These are phyloP conservation scores for Cyprinella venusta DNA, from an alignment of 2,797 vertebrate species.

Conservation along the genomic window DNA sequence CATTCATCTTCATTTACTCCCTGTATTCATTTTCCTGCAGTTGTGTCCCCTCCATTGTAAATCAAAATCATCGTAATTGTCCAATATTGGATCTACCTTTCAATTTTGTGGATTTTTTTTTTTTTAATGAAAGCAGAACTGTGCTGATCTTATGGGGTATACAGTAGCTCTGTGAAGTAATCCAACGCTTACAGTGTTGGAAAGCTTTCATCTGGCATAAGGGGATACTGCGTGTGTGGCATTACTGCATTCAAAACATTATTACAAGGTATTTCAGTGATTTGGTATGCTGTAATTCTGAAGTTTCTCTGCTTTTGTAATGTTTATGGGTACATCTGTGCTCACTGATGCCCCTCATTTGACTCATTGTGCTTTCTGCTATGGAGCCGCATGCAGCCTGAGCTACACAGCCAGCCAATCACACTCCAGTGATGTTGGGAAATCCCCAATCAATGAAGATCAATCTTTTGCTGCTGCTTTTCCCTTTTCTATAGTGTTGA, in stretches of 20 bases:
- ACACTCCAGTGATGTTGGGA: conserved; percentile 51
- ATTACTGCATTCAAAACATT: neutral
- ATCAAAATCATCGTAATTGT: neutral
- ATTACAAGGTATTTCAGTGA: conserved; percentile 14
- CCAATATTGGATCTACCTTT: neutral
- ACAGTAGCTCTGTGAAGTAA: conserved; percentile 16
- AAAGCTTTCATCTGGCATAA: conserved; percentile 35
- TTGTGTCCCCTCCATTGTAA: neutral
- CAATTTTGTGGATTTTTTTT: neutral
- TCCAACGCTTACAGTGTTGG: conserved; percentile 30
- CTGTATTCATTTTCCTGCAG: neutral
- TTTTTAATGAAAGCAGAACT: neutral
- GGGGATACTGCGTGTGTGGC: conserved; percentile 31
- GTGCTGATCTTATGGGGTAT: neutral
- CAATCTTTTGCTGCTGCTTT: neutral
- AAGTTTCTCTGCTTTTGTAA: neutral
- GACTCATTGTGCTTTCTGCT: conserved; percentile 56
- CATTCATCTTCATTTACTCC: neutral
- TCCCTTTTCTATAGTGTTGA: neutral
- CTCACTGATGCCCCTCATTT: neutral
- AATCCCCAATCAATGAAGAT: conserved; percentile 68
- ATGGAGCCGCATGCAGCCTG: conserved; percentile 55
- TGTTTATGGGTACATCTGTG: conserved; percentile 38
- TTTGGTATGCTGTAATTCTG: neutral
- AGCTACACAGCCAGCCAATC: conserved; percentile 65